phyloP scores from a whole-genome alignment of 1,140 invertebrate genomes.

The Fopius arisanus region DNA sequence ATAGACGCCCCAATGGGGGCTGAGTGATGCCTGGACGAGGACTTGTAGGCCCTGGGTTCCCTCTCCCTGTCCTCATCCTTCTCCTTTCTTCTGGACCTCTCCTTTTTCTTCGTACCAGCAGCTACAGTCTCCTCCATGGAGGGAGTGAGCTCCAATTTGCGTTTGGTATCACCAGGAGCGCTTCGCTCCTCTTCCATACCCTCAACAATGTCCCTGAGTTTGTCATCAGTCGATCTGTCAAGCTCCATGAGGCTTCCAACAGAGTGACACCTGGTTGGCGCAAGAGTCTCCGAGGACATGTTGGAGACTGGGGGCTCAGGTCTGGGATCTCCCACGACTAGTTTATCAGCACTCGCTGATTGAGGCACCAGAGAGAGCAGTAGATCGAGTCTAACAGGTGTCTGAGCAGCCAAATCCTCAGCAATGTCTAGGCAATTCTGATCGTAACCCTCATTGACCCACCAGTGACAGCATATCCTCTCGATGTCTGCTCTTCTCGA shows the following conservation, averaged over 20 bases:
- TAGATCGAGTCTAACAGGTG: slow-evolving; percentile 87
- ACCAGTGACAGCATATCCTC: slow-evolving; percentile 94
- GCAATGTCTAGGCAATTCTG: slow-evolving; percentile 85
- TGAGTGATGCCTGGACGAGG: slow-evolving; percentile 51
- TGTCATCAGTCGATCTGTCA: slow-evolving; percentile 67
- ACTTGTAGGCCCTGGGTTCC: slow-evolving; percentile 46
- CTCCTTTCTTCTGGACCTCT: slow-evolving; percentile 62
- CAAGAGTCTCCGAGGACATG: slow-evolving; percentile 52
- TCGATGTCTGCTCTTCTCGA: slow-evolving; percentile 88
- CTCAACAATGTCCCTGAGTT: slow-evolving; percentile 72
- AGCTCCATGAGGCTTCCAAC: slow-evolving; percentile 74
- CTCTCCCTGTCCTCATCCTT: slow-evolving; percentile 49
- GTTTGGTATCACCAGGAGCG: slow-evolving; percentile 66
- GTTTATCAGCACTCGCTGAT: slow-evolving; percentile 71
- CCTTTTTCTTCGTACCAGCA: slow-evolving; percentile 69
- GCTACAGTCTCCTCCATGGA: slow-evolving; percentile 69
- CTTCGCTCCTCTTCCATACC: slow-evolving; percentile 59
- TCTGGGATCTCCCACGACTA: slow-evolving; percentile 67
- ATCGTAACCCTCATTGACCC: slow-evolving; percentile 89
- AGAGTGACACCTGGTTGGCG: slow-evolving; percentile 72
- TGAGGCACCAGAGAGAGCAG: slow-evolving; percentile 84
- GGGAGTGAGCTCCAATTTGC: slow-evolving; percentile 75
- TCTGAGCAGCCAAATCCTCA: slow-evolving; percentile 87
- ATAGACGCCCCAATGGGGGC: slow-evolving; percentile 50
- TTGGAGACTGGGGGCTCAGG: slow-evolving; percentile 51